Conservation (phyloP, 2,888 invertebrate species). For the Lasius fuliginosus region DNA sequence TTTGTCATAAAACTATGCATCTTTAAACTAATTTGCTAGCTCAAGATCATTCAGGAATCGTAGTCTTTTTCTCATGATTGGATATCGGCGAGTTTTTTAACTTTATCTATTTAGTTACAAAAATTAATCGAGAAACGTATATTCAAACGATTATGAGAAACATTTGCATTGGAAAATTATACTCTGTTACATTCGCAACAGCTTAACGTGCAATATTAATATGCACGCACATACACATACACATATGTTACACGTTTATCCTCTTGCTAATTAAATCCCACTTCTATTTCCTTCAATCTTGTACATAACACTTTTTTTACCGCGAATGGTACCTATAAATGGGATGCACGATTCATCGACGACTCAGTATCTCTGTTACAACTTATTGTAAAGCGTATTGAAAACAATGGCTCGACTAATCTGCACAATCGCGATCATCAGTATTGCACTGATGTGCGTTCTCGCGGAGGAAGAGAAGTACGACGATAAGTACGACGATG, state of each 20-base stretch:
- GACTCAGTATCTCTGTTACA: background rate
- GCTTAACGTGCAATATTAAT: background rate
- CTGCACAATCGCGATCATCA: background rate
- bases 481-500: background rate
- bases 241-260: background rate
- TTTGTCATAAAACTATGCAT: background rate
- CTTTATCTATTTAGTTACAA: background rate
- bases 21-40: background rate
- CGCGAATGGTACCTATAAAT: background rate
- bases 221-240: no score
- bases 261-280: background rate
- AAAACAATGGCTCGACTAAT: conserved; percentile 16
- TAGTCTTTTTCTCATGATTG: background rate
- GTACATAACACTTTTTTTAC: background rate
- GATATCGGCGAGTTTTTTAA: background rate
- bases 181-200: background rate
- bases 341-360: no score
- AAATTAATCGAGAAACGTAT: background rate
- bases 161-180: background rate
- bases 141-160: background rate
- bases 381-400: background rate
- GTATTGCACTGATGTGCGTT: conserved; percentile 11
- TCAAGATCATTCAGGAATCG: no score
- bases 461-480: conserved; percentile 5
- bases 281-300: background rate